These are phyloP conservation scores for Oxytorus armatus DNA, from an alignment of 2,888 invertebrate genomes.

Conservation along the genomic window DNA sequence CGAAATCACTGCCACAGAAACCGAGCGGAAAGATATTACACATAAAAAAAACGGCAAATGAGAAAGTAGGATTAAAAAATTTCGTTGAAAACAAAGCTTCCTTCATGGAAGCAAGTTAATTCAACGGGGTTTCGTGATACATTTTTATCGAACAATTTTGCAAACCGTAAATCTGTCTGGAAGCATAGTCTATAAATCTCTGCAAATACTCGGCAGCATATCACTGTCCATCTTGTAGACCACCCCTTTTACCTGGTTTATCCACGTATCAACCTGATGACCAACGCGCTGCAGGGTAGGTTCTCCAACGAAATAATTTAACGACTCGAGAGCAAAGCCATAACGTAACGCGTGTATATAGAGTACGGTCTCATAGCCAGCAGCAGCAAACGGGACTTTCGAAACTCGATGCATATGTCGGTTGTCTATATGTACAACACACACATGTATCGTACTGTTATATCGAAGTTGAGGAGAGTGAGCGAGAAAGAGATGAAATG, in stretches of 20 bases:
- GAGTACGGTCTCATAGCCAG: slow-evolving; percentile 32
- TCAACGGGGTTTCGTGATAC: no score
- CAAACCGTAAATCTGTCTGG: neutral
- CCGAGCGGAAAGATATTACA: no score
- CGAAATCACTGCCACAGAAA: no score
- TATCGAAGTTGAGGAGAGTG: slow-evolving; percentile 11
- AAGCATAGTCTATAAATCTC: neutral
- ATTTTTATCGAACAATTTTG: neutral
- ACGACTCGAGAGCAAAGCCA: slow-evolving; percentile 54
- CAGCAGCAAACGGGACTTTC: slow-evolving; percentile 53
- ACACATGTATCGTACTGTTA: neutral
- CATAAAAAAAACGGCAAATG: no score
- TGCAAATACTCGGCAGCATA: slow-evolving; percentile 10
- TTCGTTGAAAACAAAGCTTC: no score
- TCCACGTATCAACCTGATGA: slow-evolving; percentile 43
- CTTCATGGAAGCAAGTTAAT: no score
- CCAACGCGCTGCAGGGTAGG: slow-evolving; percentile 29
- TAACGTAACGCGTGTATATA: slow-evolving; percentile 49
- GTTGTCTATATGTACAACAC: neutral
- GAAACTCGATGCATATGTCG: slow-evolving; percentile 58
- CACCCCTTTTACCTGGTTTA: slow-evolving; percentile 5
- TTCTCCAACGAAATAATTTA: slow-evolving; percentile 62
- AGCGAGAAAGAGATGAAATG: slow-evolving; percentile 38
- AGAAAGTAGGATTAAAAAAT: no score
- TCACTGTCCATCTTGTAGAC: neutral